Base-by-base conservation (phyloP, 2,888 invertebrate genomes). In the Ceriagrion tenellum region DNA sequence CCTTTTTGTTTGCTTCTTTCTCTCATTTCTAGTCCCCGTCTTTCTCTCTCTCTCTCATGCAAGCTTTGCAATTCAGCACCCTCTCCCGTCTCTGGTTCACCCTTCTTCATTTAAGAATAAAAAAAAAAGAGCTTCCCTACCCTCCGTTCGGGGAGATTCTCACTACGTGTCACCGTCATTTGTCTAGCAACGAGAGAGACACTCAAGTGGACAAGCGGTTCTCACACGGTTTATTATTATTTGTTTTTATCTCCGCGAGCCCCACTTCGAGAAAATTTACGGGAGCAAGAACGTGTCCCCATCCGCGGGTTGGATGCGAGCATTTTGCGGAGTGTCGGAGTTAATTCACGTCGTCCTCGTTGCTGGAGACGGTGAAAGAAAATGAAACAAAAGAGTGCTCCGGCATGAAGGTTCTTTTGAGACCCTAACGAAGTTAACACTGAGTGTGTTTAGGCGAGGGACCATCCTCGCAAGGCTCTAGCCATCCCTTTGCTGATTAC, bases 161-260 rank as follows among this genome's bases (percentile, higher is more conserved):
- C 69, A 26, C 26, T 69, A 26, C 69, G 26, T 69, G 69, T 69
- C 69, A 69, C 26, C 69, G 69, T 69, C 69, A 69, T 69, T 23
- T 69, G 69, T n/a, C 69, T 69, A 69, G 26, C 69, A 26, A 59
- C 16, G 59, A 59, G 16, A n/a, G 1, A 69, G 69, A 69, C 69
- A 69, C 69, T 69, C 69, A 69, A 69, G 69, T 69, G 69, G 69
- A 69, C 69, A 69, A 69, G 69, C 69, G 69, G 69, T 69, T 69
- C 69, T 69, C 69, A 69, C 69, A 69, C n/a, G 69, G 69, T 69
- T 69, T 69, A 69, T 23, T 8, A 69, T 69, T 69, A 69, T 26
- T 26, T 69, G 8, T 69, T 69, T 69, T 69, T 69, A 10, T 59
- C 12, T 59, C 20, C 13, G 16, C 16, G 16, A 1, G 16, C 59